Percentiles rank a stretch among this genome's conserved stretches.
Evolutionary conservation across 2,888 invertebrate species (phyloP).

Genomic region (Pammene fasciana): DNA sequence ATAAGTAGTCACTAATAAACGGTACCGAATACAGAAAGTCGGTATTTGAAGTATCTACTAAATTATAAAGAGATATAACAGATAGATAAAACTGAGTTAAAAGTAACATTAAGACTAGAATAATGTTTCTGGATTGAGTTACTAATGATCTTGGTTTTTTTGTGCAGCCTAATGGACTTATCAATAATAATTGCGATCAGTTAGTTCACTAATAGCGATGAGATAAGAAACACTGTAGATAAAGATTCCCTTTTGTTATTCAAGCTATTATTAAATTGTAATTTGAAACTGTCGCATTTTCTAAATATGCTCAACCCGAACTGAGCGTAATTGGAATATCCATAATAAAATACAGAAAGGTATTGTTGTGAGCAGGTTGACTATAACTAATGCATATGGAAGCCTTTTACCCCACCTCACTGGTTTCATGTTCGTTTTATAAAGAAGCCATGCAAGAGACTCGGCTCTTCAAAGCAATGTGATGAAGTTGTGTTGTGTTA

Average conservation of each 20-base stretch:
- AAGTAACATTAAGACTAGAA: background rate
- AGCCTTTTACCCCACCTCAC: constrained; percentile 69
- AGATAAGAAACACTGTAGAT: background rate
- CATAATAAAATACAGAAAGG: constrained; percentile 36
- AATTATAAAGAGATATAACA: too few species aligned
- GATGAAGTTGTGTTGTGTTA: constrained; percentile 16
- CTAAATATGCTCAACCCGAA: background rate
- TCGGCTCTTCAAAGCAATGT: constrained; percentile 29
- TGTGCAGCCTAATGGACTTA: background rate
- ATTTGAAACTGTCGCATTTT: background rate
- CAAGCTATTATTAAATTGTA: too few species aligned
- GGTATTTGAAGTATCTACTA: too few species aligned
- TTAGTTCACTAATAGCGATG: background rate
- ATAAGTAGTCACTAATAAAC: too few species aligned
- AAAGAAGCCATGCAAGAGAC: constrained; percentile 65
- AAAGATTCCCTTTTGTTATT: background rate
- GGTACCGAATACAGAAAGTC: too few species aligned
- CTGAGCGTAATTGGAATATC: constrained; percentile 22
- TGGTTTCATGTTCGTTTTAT: constrained; percentile 63
- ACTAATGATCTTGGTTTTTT: background rate
- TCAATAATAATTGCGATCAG: constrained; percentile 1
- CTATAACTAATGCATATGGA: constrained; percentile 60
- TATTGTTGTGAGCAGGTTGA: constrained; percentile 47
- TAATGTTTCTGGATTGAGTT: constrained; percentile 4
- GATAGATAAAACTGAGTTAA: background rate